Base-by-base conservation (phyloP, 53 echinoderm and acorn worm genomes). In the Henricia sp. region DNA sequence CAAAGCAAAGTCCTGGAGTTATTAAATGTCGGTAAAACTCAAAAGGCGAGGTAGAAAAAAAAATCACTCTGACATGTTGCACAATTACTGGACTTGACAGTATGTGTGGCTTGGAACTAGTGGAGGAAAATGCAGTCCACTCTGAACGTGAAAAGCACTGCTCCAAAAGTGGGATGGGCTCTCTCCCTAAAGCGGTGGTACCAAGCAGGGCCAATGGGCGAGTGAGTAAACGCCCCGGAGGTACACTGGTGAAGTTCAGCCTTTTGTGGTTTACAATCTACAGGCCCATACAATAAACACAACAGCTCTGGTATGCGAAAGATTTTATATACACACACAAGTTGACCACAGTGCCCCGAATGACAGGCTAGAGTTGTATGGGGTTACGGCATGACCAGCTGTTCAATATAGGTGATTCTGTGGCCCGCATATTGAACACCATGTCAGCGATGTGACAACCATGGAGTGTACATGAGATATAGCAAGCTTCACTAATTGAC, bases 191-290 rank as follows among this genome's bases (percentile, higher is more conserved):
- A 13, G 39, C 48, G 26, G 28, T 30, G 16, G 41, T 41, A 19
- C 38, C 58, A 59, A 34, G 56, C 57, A 27, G 76, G 57, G 56
- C 76, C 76, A 76, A 76, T 76, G 29, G 76, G 70, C 38, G 39
- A 42, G 76, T 57, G 57, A 34, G 76, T 76, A 76, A 58, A 76
- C 76, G 59, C 76, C 76, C 76, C 76, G 41, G 9, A 76, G 76
- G 56, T 76, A 42, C 26, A 26, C 59, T 58, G 25, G 2, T 14
- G 48, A 42, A 59, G 62, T 60, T 29, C 62, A 32, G 27, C 21
- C 33, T 29, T 29, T 29, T 2, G 30, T 11, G 1, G 10, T 23
- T 30, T 60, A n/a, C 32, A 60, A 60, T 60, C 14, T 26, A 58
- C 28, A 3, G 27, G 62, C 76, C 26, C 41, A 37, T 42, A 76